These are phyloP conservation scores for Sardinella longiceps DNA, from an alignment of 2,797 vertebrate species.

Conservation along the genomic window DNA sequence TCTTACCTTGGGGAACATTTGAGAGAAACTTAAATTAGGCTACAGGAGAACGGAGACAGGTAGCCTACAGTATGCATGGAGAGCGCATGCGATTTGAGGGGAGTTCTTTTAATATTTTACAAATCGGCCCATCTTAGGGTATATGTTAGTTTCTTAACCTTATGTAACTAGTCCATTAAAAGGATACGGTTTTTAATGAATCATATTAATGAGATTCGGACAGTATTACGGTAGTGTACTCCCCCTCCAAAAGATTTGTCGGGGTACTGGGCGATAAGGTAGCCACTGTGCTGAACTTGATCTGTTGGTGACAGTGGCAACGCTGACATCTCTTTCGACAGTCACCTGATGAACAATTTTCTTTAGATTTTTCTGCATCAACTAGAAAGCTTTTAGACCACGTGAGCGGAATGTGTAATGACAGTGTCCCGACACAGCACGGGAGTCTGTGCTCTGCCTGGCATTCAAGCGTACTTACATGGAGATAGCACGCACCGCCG, in stretches of 20 bases:
- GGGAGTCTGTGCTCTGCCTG: conserved; percentile 43
- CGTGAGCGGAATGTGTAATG: conserved; percentile 71
- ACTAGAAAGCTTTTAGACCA: conserved; percentile 67
- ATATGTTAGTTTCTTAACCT: neutral
- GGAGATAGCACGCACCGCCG: conserved; percentile 54
- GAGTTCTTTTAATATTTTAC: neutral
- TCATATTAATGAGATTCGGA: neutral
- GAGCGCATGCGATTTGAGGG: neutral
- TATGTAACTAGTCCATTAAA: neutral
- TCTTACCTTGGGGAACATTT: neutral
- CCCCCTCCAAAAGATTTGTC: neutral
- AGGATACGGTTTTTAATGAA: neutral
- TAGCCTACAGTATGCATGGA: too few species aligned
- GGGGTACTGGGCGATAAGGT: neutral
- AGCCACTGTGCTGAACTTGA: neutral
- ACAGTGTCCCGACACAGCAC: conserved; percentile 59
- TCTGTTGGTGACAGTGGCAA: neutral
- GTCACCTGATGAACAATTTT: conserved; percentile 22
- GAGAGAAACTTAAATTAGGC: neutral
- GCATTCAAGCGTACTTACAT: conserved; percentile 63
- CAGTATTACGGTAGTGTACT: neutral
- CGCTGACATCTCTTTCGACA: neutral
- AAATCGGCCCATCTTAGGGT: neutral
- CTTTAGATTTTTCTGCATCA: conserved; percentile 64
- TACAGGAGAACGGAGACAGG: too few species aligned